Conservation (phyloP, 2,113 vertebrate species). For the Larimichthys crocea region DNA sequence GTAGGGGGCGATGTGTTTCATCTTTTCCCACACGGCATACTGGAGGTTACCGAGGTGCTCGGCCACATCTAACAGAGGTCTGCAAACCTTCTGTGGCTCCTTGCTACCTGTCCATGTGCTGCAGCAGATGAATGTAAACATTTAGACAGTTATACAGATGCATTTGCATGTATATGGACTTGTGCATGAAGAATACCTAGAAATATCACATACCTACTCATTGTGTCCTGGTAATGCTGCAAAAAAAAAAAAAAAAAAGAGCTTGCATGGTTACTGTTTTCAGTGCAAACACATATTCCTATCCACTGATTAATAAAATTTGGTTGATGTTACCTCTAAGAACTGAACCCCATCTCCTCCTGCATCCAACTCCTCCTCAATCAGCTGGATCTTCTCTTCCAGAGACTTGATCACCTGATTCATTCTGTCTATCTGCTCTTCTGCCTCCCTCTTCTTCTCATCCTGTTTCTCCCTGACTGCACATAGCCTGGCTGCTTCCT, state of each 20-base stretch:
- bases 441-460: slow-evolving; percentile 23
- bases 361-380: slow-evolving; percentile 27
- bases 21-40: slow-evolving; percentile 70
- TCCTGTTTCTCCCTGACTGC: slow-evolving; percentile 39
- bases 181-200: not conserved
- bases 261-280: not conserved
- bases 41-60: slow-evolving; percentile 68
- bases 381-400: slow-evolving; percentile 44
- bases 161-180: not conserved
- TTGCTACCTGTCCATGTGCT: slow-evolving; percentile 27
- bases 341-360: slow-evolving; percentile 36
- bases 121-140: not conserved
- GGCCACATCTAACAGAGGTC: slow-evolving; percentile 56
- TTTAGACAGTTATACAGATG: not conserved
- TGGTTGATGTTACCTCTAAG: slow-evolving; percentile 41
- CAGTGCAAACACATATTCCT: not conserved
- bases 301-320: not conserved
- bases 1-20: slow-evolving; percentile 61
- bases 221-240: slow-evolving; percentile 42
- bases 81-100: slow-evolving; percentile 13
- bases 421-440: slow-evolving; percentile 13
- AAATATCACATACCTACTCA: slow-evolving; percentile 41
- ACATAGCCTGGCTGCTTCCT: slow-evolving; percentile 44
- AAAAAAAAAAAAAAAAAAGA: slow-evolving; percentile 5
- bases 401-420: slow-evolving; percentile 32